These are phyloP conservation scores for Myiagra hebetior DNA, from an alignment of 2,113 vertebrate genomes.

Conservation along the genomic window DNA sequence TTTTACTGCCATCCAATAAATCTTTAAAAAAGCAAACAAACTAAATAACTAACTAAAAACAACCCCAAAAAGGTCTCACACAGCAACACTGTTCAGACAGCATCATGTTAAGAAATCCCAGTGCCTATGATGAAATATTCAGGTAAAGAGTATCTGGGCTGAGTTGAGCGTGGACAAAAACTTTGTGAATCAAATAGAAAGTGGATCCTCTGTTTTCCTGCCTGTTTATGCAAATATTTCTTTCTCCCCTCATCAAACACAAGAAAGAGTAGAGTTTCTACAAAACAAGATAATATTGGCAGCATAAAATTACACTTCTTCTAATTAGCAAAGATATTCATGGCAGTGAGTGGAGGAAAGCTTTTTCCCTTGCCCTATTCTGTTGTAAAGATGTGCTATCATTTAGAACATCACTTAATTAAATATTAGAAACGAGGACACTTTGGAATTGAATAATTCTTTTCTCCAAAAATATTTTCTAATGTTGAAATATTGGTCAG, in stretches of 20 bases:
- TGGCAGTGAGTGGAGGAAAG: not conserved
- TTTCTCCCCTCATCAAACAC: not conserved
- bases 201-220: not conserved
- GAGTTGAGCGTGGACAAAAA: not conserved
- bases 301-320: conserved; percentile 3
- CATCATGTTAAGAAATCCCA: not conserved
- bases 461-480: conserved; percentile 36
- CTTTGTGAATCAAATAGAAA: not conserved
- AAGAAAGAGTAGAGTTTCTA: conserved; percentile 27
- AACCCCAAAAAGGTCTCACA: rapidly evolving
- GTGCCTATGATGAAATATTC: not conserved
- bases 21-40: not conserved
- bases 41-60: not conserved
- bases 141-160: not conserved
- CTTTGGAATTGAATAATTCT: conserved; percentile 55
- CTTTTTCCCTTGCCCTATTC: not conserved
- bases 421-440: conserved; percentile 45
- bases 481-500: conserved; percentile 38
- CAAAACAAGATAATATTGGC: not conserved
- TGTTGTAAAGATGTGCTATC: conserved; percentile 43
- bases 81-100: rapidly evolving
- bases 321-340: conserved; percentile 56
- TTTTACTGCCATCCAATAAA: not conserved
- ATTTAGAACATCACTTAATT: conserved; percentile 65
- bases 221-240: not conserved